Base-by-base conservation (phyloP, 2,888 invertebrate species). In the Argyresthia albistria region DNA sequence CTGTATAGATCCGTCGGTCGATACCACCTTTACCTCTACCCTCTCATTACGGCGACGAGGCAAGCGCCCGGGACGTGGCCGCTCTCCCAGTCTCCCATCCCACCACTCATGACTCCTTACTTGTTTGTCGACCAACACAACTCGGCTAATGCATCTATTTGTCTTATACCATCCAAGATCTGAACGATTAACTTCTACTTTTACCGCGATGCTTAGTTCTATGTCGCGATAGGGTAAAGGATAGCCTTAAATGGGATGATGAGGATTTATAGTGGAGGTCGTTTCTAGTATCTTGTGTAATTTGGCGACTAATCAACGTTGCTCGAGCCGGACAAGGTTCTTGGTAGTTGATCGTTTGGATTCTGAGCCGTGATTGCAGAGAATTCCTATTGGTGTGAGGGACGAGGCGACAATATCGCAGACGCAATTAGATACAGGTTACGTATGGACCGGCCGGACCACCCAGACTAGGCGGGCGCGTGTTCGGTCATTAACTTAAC, bases 21-120 rank as follows among this genome's bases (percentile, higher is more conserved):
- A 80, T 78, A 77, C 61, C 60, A 62, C 60, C 25, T 65, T 73
- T 75, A 76, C 74, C 77, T 79, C 75, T 78, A 72, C 70, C 77
- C 66, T 60, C 67, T 69, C 68, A 69, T 69, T 72, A 70, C 65
- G 43, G 64, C 60, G 65, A 63, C 66, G 67, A 68, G 25, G 3
- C 25, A 63, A 61, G 59, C 60, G 56, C 57, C 56, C 58, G 57
- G 56, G 25, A 25, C 25, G 3, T 6, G 25, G 6, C 25, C 25
- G 6, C 25, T 6, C 25, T 4, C 3, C 25, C 25, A 6, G 3
- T 6, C 25, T 25, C 25, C 25, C 25, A 25, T 25, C 25, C 25
- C 25, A 25, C 57, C 63, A 58, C 59, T 63, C 57, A 57, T 64
- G 63, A 64, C 58, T 59, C 56, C 53, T 54, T 53, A 55, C 54